Base-by-base conservation (phyloP, 2,797 vertebrate species). In the Pseudocheirus occidentalis region DNA sequence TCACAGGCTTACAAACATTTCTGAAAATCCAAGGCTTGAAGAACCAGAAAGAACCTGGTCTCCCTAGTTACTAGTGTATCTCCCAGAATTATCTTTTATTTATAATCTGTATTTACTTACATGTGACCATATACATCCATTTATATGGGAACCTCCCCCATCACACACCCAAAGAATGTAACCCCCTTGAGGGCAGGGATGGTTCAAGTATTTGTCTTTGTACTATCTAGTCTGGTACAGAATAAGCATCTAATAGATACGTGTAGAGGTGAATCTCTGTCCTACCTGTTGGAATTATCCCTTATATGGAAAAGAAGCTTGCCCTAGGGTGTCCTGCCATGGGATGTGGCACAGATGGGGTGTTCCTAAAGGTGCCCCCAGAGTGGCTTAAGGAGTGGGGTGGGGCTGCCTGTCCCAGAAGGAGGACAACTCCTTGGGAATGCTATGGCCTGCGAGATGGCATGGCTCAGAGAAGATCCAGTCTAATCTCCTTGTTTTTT, bases 21-120 rank as follows among this genome's bases (percentile, higher is more conserved):
- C 73, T 87, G 21, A 87, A 50, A 50, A 10, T 87, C 40, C 40
- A 46, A 21, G 21, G 7, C 21, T 46, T 87, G 73, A 87, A 46
- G 21, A 46, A 40, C 73, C 40, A 12, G 3, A 50, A 46, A 50
- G 40, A 50, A 87, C 9, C 40, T 11, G 24, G 24, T 3, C 21
- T 87, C 40, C 31, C 40, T 40, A 29, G 29, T 46, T 62, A 0
- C 50, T 0, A 27, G 90, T 55, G 54, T 29, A 7, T 4, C 73
- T 21, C 40, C 2, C 18, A 24, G n/a, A 81, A 81, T 24, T 3
- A 87, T 87, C 73, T 46, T 81, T 18, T 40, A 50, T 87, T 50
- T 50, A 73, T 40, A 73, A 73, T 34, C 13, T 62, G 31, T 14
- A 40, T 4, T 40, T 13, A 66, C 59, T n/a, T 34, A 34, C 31